Base-by-base conservation (phyloP, 2,113 vertebrate genomes). In the Manacus vitellinus region DNA sequence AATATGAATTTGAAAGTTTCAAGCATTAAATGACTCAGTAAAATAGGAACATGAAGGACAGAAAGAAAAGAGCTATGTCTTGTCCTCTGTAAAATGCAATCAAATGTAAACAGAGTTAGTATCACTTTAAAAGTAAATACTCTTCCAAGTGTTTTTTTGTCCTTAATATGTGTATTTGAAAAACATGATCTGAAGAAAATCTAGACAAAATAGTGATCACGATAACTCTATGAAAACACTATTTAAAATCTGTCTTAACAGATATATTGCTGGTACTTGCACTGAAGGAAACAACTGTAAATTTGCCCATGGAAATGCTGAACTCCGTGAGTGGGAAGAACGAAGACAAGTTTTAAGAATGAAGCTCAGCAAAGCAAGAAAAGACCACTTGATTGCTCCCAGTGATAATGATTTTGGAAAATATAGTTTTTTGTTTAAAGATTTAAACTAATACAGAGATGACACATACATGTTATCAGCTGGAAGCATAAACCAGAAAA, bases 351-450 rank as follows among this genome's bases (percentile, higher is more conserved):
- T 99, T 97, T 99, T 99, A 98, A 98, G 99, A 98, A 99, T 99
- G 99, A 99, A 99, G 97, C 98, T 99, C 94, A 98, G 97, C 98
- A 99, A 99, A 99, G 99, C 99, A 55, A 98, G 97, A 96, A 99
- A 99, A 98, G 99, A 99, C 95, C 99, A 99, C 97, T 98, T 99
- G 98, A 99, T 99, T 98, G 99, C 99, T 96, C 99, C 99, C 80
- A 99, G 99, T 94, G 99, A 99, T 99, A 99, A 99, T 98, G 99
- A 99, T 98, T 99, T 99, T 99, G 99, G 99, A 98, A 99, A 99
- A 99, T 99, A 99, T 99, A 99, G 99, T 99, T 99, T 99, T 99
- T 99, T 99, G 98, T 99, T 99, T 99, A 99, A 99, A 98, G 99
- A 99, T 98, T 99, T 99, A 98, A 99, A 99, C 96, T 99, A 99